These are phyloP conservation scores for Athene cunicularia DNA, from an alignment of 2,113 vertebrate genomes.

Conservation along the genomic window DNA sequence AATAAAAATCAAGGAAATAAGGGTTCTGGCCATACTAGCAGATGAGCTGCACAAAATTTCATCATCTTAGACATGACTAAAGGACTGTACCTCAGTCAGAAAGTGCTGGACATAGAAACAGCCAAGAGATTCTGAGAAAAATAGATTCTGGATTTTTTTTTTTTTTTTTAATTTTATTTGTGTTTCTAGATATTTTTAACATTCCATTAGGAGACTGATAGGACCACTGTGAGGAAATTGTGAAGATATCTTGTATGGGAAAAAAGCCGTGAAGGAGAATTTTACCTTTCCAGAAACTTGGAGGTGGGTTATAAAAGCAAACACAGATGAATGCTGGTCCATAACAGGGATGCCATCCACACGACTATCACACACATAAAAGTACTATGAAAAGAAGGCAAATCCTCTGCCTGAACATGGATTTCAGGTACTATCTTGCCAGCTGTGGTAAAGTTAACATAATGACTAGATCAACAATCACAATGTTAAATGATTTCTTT, in stretches of 20 bases:
- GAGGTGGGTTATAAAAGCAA: neutral
- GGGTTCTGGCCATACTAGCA: neutral
- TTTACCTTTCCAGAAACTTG: neutral
- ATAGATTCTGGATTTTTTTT: neutral
- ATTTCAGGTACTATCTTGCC: neutral
- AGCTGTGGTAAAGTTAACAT: neutral
- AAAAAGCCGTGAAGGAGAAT: neutral
- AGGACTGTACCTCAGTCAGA: neutral
- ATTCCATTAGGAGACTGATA: neutral
- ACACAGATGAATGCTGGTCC: rapidly evolving
- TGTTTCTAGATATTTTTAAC: neutral
- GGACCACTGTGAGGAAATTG: neutral
- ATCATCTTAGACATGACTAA: neutral
- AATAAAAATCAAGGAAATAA: neutral
- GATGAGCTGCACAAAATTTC: neutral
- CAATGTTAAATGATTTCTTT: neutral
- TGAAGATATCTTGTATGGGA: neutral
- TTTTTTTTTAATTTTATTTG: too few relatives aligned
- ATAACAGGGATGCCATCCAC: neutral
- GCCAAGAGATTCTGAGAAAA: neutral
- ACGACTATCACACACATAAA: neutral
- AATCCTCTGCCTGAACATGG: neutral
- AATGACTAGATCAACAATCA: neutral
- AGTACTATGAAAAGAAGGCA: neutral
- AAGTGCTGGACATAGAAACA: neutral